These are phyloP conservation scores for Furcifer pardalis DNA, from an alignment of 2,797 vertebrate species.

Conservation along the genomic window DNA sequence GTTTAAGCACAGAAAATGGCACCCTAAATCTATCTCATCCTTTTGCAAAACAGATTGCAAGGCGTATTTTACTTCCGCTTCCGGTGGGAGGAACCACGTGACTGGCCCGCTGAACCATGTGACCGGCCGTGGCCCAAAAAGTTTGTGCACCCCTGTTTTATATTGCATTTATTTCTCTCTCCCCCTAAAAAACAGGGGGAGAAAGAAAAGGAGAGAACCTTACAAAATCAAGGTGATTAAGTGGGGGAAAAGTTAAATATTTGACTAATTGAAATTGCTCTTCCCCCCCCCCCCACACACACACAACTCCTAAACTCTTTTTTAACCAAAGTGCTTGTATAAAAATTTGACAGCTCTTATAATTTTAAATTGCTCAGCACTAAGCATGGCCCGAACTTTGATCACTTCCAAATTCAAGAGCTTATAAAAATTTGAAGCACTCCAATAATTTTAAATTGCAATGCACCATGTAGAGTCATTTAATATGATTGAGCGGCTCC, in stretches of 20 bases:
- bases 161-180: conserved; percentile 41
- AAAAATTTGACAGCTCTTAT: conserved; percentile 89
- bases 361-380: conserved; percentile 86
- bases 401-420: conserved; percentile 88
- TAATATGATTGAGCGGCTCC: conserved; percentile 86
- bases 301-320: conserved; percentile 82
- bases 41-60: no score
- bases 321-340: conserved; percentile 85
- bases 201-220: conserved; percentile 69
- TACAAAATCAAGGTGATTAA: conserved; percentile 80
- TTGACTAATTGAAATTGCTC: conserved; percentile 84
- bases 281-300: conserved; percentile 73
- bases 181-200: background rate
- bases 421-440: conserved; percentile 89
- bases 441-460: conserved; percentile 89
- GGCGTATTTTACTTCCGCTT: no score
- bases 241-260: conserved; percentile 73
- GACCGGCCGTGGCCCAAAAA: no score
- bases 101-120: no score
- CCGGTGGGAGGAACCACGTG: no score
- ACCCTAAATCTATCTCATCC: no score
- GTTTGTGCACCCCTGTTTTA: no score
- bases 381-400: conserved; percentile 86
- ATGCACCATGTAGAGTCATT: conserved; percentile 84
- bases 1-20: no score